Evolutionary conservation across 2,888 invertebrate genomes (phyloP).

Genomic region (Rhynchonema sp.): DNA sequence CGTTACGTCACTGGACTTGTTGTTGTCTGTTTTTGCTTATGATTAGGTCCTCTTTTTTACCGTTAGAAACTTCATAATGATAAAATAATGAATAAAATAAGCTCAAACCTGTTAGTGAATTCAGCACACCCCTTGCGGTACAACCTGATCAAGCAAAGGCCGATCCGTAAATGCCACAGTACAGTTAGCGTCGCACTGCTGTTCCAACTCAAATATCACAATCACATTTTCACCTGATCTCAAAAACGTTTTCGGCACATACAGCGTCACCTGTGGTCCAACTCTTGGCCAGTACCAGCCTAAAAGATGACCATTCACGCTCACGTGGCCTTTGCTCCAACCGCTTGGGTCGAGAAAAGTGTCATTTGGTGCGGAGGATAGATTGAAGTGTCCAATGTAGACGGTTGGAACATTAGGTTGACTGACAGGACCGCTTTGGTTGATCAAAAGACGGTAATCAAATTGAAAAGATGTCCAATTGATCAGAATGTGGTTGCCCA

Average conservation of each 20-base stretch:
- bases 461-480: neutral
- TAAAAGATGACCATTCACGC: constrained; percentile 34
- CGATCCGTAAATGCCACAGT: neutral
- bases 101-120: no score
- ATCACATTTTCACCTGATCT: neutral
- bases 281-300: constrained; percentile 37
- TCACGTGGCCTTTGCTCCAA: constrained; percentile 30
- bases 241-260: constrained; percentile 22
- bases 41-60: no score
- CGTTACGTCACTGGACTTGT: no score
- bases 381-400: neutral
- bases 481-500: neutral
- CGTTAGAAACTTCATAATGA: no score
- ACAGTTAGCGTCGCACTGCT: no score
- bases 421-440: neutral
- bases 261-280: constrained; percentile 37
- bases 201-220: neutral
- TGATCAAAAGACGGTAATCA: neutral
- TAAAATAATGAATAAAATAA: no score
- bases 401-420: neutral
- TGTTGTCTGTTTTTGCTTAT: no score
- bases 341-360: neutral
- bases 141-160: no score
- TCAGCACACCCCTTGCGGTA: no score
- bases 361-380: neutral